Evolutionary conservation across 2,113 vertebrate genomes (phyloP).

Genomic region (Planiliza haematocheilus): DNA sequence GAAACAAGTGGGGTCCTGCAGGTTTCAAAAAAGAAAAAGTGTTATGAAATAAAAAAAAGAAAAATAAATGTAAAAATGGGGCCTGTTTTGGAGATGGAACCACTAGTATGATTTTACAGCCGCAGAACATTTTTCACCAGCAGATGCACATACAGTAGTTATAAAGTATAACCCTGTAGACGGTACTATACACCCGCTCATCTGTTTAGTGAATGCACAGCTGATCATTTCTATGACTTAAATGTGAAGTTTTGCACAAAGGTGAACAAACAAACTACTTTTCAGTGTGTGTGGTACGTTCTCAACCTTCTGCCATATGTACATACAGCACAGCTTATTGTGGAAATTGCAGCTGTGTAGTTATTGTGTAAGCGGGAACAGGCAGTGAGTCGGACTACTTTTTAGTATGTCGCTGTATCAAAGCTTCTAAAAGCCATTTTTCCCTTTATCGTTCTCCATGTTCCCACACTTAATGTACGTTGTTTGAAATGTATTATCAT

Average conservation of each 20-base stretch:
- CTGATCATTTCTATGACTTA: conserved; percentile 44
- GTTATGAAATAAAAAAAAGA: conserved; percentile 2
- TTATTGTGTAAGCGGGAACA: conserved; percentile 57
- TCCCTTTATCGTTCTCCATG: conserved; percentile 8
- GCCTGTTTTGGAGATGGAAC: conserved; percentile 39
- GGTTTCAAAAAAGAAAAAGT: conserved; percentile 19
- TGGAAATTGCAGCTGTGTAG: conserved; percentile 59
- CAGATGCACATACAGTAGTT: conserved; percentile 64
- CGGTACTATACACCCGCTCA: conserved; percentile 26
- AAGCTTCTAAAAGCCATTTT: conserved; percentile 68
- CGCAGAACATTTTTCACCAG: conserved; percentile 73
- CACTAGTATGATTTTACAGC: conserved; percentile 37
- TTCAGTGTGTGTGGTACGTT: conserved; percentile 46
- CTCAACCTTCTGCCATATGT: conserved; percentile 55
- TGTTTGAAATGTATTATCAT: conserved; percentile 78
- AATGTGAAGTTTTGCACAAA: conserved; percentile 57
- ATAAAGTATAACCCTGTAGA: conserved; percentile 44
- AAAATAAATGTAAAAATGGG: neutral
- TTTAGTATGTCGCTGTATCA: conserved; percentile 58
- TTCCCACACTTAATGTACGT: conserved; percentile 60
- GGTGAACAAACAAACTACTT: conserved; percentile 52
- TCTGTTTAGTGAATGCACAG: conserved; percentile 54
- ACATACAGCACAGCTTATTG: conserved; percentile 51
- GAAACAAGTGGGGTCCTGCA: conserved; percentile 22
- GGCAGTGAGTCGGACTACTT: conserved; percentile 27